Evolutionary conservation across 1,140 invertebrate genomes (phyloP).

Genomic region (Drosophila nebulosa): DNA sequence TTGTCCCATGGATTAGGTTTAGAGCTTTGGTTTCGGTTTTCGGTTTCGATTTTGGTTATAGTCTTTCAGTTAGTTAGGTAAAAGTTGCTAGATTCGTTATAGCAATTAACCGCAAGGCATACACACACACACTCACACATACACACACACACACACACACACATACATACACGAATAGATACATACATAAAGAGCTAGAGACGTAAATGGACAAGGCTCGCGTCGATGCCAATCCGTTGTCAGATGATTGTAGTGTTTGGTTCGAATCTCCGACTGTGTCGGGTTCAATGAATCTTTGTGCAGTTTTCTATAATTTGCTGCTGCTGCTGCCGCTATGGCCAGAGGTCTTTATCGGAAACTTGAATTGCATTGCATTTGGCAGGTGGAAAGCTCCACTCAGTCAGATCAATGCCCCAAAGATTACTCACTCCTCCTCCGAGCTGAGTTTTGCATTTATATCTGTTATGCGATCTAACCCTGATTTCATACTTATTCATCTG

Average conservation of each 20-base stretch:
- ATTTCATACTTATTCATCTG: constrained; percentile 2
- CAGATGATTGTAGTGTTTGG: constrained; percentile 63
- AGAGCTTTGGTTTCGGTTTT: constrained; percentile 30
- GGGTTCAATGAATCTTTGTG: constrained; percentile 71
- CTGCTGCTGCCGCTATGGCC: constrained; percentile 45
- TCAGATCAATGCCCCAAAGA: constrained; percentile 44
- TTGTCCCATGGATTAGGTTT: constrained; percentile 20
- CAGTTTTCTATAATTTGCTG: constrained; percentile 58
- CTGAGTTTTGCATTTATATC: background rate
- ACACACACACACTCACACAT: background rate
- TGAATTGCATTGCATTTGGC: constrained; percentile 46
- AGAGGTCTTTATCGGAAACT: constrained; percentile 68
- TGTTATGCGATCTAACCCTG: background rate
- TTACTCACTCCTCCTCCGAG: background rate
- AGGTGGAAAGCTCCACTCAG: constrained; percentile 52
- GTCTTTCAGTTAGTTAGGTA: constrained; percentile 45
- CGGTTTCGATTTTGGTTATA: constrained; percentile 26
- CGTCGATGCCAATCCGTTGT: constrained; percentile 51
- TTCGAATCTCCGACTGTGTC: constrained; percentile 21
- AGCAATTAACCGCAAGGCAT: constrained; percentile 63
- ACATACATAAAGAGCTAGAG: constrained; percentile 1
- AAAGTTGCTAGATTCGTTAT: constrained; percentile 75
- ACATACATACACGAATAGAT: background rate
- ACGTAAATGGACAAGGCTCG: constrained; percentile 35
- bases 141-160: background rate